These are phyloP conservation scores for Cyclura pinguis DNA, from an alignment of 2,797 vertebrate species.

Conservation along the genomic window DNA sequence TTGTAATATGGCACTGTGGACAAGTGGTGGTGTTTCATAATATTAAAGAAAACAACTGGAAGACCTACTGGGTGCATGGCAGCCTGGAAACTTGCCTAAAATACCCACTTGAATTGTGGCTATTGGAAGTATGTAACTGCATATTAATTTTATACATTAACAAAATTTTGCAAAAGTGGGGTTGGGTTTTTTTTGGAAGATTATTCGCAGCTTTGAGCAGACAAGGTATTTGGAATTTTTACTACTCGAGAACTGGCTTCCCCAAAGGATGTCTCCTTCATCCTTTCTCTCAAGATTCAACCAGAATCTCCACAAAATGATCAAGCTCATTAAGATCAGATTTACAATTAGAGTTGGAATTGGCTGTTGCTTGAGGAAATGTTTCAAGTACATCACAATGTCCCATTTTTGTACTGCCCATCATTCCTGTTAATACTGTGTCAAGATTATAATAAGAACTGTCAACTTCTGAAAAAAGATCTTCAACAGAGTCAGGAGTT, in stretches of 20 bases:
- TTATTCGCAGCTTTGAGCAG: constrained; percentile 65
- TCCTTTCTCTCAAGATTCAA: constrained; percentile 86
- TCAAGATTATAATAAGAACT: constrained; percentile 95
- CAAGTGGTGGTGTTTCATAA: neutral
- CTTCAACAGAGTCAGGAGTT: constrained; percentile 87
- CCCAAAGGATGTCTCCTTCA: constrained; percentile 44
- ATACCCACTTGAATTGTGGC: constrained; percentile 8
- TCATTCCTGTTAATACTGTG: constrained; percentile 94
- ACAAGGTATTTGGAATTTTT: constrained; percentile 53
- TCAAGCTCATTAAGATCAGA: constrained; percentile 95
- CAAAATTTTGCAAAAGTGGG: constrained; percentile 60
- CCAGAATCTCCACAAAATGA: constrained; percentile 96
- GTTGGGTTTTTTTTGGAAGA: constrained; percentile 56
- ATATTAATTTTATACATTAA: constrained; percentile 69
- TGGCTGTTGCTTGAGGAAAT: constrained; percentile 82
- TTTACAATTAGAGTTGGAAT: constrained; percentile 87
- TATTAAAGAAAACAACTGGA: neutral
- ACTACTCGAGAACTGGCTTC: constrained; percentile 46
- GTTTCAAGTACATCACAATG: constrained; percentile 91
- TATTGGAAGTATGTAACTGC: constrained; percentile 37
- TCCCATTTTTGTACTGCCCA: constrained; percentile 88
- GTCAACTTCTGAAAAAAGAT: constrained; percentile 95
- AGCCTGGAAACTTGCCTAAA: neutral
- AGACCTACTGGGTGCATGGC: neutral
- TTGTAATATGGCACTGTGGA: neutral